Evolutionary conservation across 2,113 vertebrate species (phyloP).

Genomic region (Tauraco erythrolophus): DNA sequence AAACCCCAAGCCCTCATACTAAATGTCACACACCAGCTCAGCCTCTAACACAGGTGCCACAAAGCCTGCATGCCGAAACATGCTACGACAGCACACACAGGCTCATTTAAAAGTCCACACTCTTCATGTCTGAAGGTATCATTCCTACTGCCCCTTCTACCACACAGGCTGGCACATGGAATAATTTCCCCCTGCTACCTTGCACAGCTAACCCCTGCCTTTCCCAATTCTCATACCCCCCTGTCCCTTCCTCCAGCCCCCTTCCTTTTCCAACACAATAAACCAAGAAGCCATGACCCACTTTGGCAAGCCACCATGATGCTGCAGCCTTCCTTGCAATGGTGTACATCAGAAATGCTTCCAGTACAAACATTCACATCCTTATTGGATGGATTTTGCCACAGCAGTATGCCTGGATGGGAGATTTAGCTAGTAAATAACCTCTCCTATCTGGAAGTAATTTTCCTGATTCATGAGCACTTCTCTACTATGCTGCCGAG

Average conservation of each 20-base stretch:
- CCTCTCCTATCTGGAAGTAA: background rate
- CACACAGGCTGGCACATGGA: background rate
- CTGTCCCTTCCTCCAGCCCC: background rate
- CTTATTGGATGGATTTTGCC: background rate
- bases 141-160: background rate
- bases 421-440: background rate
- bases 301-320: background rate
- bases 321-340: background rate
- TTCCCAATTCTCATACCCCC: background rate
- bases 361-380: background rate
- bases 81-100: background rate
- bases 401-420: background rate
- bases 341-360: background rate
- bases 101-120: background rate
- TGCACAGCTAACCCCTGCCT: background rate
- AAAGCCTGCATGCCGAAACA: background rate
- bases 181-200: background rate
- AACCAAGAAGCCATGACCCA: background rate
- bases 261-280: background rate
- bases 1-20: background rate
- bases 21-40: conserved; percentile 55
- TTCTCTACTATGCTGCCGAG: background rate
- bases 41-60: background rate
- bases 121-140: background rate
- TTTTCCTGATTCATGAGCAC: background rate